Base-by-base conservation (phyloP, 2,888 invertebrate species). In the Eretmocerus hayati region DNA sequence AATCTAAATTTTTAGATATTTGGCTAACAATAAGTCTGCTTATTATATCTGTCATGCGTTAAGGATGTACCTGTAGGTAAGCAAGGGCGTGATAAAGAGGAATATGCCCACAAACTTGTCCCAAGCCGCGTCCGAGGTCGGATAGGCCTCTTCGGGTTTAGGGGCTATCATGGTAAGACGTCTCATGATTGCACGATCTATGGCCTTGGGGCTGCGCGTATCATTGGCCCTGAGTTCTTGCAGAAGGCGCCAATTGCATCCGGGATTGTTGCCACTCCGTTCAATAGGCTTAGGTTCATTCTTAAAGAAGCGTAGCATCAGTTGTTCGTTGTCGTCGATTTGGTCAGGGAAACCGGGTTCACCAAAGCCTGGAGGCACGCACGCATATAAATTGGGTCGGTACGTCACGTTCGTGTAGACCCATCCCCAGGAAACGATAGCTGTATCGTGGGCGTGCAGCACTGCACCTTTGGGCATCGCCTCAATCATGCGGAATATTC, bases 391-490 rank as follows among this genome's bases (percentile, higher is more conserved):
- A 62, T 83, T 61, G 0, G 78, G 76, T 52, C 75, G 73, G 57
- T 81, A 83, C 0, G 85, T 85, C 19, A 86, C 60, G 33, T 81
- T 77, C 5, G 68, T 60, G 36, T 84, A 63, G 0, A 86, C 57
- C 56, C 77, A 85, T 52, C 83, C 80, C 0, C 78, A 73, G 5
- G 81, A 81, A 19, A 79, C 74, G 1, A 83, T 70, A 0, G 81
- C 81, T 47, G 81, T 79, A 56, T 85, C 81, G 61, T 87, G 87
- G 0, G 80, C 74, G 63, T 88, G 88, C 11, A 88, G 42, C 0
- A 81, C 79, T 0, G 78, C 83, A 4, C 87, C 90, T 62, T 90
- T 90, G 0, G 90, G 90, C 76, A 90, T 77, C 22, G 70, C 70
- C 54, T 77, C 73, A 9, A 90, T 78, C 11, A 87, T 75, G 56